Evolutionary conservation across 2,797 vertebrate species (phyloP), one percentile per base, ranked within the genome.

Genomic region (Falco cherrug): DNA sequence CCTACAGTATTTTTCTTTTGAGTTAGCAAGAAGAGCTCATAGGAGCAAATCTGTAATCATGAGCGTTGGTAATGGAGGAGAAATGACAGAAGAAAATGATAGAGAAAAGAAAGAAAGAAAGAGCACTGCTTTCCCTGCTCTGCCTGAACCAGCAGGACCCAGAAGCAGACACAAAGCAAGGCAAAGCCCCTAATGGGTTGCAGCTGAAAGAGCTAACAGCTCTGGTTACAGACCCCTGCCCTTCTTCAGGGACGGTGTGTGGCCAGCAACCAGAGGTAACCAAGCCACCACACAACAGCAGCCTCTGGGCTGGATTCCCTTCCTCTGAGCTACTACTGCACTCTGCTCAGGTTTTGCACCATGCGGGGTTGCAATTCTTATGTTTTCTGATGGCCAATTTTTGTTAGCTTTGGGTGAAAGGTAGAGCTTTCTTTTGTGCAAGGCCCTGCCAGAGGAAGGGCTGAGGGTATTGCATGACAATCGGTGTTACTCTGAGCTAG

Each of bases 291-390:
- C 0, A 2, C 45, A 63, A 31, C 69, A 53, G 56, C 14, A 43
- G 25, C 14, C 11, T 43, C 65, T 1, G 1, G 53, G 50, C 19
- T 18, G 41, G 15, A 26, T 63, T 60, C 21, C 37, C 29, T 74
- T 20, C 41, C 50, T 60, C 57, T 43, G 20, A 48, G 63, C 19
- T 47, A 9, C 39, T 5, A 1, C 26, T 6, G 2, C 16, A 11
- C 16, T n/a, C 31, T 68, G 41, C 13, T 59, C 14, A 56, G 41
- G 31, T 19, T 76, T 63, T 61, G 33, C n/a, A 26, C 26, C 0
- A 0, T 5, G 7, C 0, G 0, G 13, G 3, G 13, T 25, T 59
- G 33, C 9, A 20, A 20, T 54, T 19, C 31, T 29, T 12, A 16
- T 33, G n/a, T 31, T 63, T 81, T 69, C 59, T 83, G 24, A 29